phyloP scores from a whole-genome alignment of 2,888 invertebrate species.

The Flexamia atlantica region DNA sequence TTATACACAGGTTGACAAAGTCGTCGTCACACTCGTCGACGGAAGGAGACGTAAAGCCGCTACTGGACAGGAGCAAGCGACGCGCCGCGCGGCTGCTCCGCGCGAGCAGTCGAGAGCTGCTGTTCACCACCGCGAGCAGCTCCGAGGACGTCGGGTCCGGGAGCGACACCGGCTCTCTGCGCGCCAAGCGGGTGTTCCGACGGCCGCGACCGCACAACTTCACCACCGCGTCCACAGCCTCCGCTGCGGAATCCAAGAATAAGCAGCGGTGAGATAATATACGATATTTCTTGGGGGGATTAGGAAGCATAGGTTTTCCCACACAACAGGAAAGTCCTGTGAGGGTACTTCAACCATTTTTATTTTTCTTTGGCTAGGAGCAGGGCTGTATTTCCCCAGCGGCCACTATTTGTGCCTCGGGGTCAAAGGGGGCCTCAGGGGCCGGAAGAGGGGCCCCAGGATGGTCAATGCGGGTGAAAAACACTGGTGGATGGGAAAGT shows the following conservation, averaged over 20 bases:
- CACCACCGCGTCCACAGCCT: constrained; percentile 45
- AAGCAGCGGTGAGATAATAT: constrained; percentile 59
- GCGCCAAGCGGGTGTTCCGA: constrained; percentile 53
- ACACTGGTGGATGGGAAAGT: too few species aligned
- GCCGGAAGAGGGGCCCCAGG: too few species aligned
- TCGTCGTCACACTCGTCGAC: constrained; percentile 72
- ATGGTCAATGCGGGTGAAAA: too few species aligned
- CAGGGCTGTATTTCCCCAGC: too few species aligned
- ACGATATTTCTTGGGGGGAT: too few species aligned
- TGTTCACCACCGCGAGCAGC: constrained; percentile 75
- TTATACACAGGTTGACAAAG: constrained; percentile 70
- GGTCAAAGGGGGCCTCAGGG: too few species aligned
- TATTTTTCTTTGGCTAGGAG: too few species aligned
- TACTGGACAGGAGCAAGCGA: constrained; percentile 68
- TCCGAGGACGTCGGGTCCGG: constrained; percentile 75
- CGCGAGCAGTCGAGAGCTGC: constrained; percentile 76
- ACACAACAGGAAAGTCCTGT: too few species aligned
- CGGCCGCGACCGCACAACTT: constrained; percentile 49
- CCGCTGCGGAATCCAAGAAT: constrained; percentile 57
- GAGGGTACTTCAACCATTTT: too few species aligned
- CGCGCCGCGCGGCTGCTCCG: constrained; percentile 75
- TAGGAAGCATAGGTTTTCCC: too few species aligned
- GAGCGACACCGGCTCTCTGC: constrained; percentile 60
- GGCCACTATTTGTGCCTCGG: too few species aligned
- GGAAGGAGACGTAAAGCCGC: constrained; percentile 60